Evolutionary conservation across 2,888 invertebrate species (phyloP).

Genomic region (Parapristionchus giblindavisi): DNA sequence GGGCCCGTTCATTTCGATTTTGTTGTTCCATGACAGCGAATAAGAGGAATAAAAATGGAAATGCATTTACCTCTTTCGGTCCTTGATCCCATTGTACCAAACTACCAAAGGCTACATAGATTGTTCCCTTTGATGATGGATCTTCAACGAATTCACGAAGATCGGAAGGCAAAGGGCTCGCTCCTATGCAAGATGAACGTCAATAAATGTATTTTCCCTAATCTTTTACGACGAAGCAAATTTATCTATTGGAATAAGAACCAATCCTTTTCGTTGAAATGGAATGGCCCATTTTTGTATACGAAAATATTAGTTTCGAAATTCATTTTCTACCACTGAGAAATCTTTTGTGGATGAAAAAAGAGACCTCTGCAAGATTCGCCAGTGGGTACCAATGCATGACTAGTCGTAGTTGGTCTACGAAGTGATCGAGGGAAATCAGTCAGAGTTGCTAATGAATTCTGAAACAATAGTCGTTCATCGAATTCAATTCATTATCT

Average conservation of each 20-base stretch:
- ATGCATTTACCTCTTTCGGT: constrained; percentile 42
- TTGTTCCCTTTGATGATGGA: constrained; percentile 53
- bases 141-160: constrained; percentile 51
- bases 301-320: too few relatives aligned
- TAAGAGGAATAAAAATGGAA: background rate
- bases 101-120: constrained; percentile 59
- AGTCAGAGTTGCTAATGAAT: constrained; percentile 15
- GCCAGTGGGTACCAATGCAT: constrained; percentile 32
- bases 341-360: too few relatives aligned
- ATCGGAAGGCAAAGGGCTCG: constrained; percentile 37
- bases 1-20: background rate
- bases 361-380: background rate
- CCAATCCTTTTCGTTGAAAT: too few relatives aligned
- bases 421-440: constrained; percentile 35
- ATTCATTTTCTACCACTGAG: too few relatives aligned
- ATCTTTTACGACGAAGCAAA: too few relatives aligned
- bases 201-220: too few relatives aligned
- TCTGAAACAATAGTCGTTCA: background rate
- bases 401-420: constrained; percentile 9
- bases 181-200: constrained; percentile 6
- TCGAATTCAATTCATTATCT: too few relatives aligned
- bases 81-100: constrained; percentile 53
- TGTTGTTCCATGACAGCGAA: background rate
- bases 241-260: too few relatives aligned
- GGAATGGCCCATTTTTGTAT: too few relatives aligned